These are phyloP conservation scores for Oasisia sp. DNA, from an alignment of 2,888 invertebrate genomes.

Conservation along the genomic window DNA sequence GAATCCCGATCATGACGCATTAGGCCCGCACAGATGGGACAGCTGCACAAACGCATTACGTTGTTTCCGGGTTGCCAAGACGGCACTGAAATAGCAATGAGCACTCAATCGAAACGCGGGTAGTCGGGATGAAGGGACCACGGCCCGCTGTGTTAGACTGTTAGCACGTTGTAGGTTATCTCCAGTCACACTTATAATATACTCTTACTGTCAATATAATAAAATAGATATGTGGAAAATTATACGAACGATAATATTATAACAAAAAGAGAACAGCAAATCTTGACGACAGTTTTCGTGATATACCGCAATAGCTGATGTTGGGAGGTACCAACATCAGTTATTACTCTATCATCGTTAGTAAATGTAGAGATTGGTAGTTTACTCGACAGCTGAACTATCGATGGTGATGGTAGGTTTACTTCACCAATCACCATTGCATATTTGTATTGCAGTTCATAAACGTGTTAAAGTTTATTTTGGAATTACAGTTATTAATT, in stretches of 20 bases:
- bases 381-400: too few species aligned
- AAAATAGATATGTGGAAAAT: neutral
- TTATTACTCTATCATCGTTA: too few species aligned
- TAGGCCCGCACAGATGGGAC: neutral
- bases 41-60: neutral
- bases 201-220: neutral
- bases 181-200: neutral
- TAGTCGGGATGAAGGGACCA: neutral
- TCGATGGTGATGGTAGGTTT: too few species aligned
- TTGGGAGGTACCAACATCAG: too few species aligned
- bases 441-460: too few species aligned
- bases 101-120: neutral
- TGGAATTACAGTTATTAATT: too few species aligned
- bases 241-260: neutral
- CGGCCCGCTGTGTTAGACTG: neutral
- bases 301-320: too few species aligned
- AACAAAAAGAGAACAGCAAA: too few species aligned
- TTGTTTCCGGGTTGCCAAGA: conserved; percentile 17
- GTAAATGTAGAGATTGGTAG: too few species aligned
- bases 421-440: too few species aligned
- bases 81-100: neutral
- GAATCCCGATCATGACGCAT: neutral
- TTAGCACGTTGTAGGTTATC: neutral
- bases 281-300: too few species aligned
- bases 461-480: too few species aligned